Evolutionary conservation across 2,797 vertebrate genomes (phyloP), one percentile per base, ranked within the genome.

Genomic region (Rhodeus uyekii): DNA sequence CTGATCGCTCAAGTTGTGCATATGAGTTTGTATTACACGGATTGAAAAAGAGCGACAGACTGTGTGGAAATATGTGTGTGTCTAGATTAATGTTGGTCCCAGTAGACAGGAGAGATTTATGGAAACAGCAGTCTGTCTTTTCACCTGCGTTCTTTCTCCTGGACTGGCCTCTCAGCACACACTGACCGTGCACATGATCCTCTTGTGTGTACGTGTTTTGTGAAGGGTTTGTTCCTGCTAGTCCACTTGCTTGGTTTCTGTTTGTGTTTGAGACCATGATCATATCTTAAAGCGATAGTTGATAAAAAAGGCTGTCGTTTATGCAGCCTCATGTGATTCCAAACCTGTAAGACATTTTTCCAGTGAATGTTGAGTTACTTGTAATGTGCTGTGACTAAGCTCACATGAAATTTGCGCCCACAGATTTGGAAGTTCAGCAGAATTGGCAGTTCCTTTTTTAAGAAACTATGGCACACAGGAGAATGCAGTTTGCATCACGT

Each of bases 391-490:
- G 13, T 76, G 53, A 42, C 36, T 61, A 39, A 74, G 14, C 48
- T 74, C n/a, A 38, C 32, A 12, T 0, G 19, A 29, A 72, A 72
- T 72, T 53, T 34, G 12, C 2, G 0, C 24, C 24, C 8, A 3
- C 16, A 22, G 19, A 27, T n/a, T n/a, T n/a, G n/a, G 53, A n/a
- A 75, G 18, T 60, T 76, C 73, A 60, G 18, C 36, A 61, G 55
- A 75, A 38, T 36, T 39, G 34, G 36, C 60, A 42, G 0, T 60
- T 27, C 46, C 67, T 8, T 58, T 46, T 82, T 71, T 71, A 46
- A 76, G 50, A 84, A 32, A 58, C 71, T 22, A 29, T 85, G 84
- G 85, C 13, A 22, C 67, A 83, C 68, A 74, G 65, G 29, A 73
- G 68, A 39, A 77, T 84, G 85, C 32, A 44, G 58, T 80, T 82